Conservation (phyloP, 2,888 invertebrate genomes). For the Leistus spinibarbis region DNA sequence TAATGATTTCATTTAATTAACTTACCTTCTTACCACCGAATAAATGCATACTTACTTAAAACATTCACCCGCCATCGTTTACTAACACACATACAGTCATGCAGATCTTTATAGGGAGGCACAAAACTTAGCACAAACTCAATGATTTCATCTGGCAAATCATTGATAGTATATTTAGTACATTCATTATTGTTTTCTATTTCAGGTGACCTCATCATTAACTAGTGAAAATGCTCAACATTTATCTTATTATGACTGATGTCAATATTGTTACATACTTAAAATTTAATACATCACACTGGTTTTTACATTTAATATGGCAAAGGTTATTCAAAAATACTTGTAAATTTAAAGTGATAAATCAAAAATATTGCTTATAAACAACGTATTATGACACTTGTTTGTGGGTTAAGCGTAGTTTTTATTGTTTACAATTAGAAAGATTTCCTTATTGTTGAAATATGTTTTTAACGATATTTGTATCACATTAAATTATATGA, state of each 20-base stretch:
- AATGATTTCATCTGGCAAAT: conserved; percentile 90
- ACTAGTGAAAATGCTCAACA: conserved; percentile 12
- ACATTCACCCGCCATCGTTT: conserved; percentile 85
- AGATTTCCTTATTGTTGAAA: background rate
- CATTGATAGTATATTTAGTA: conserved; percentile 59
- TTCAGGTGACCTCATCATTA: conserved; percentile 46
- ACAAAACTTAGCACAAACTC: conserved; percentile 89
- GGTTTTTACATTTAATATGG: conserved; percentile 5
- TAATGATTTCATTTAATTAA: conserved; percentile 32
- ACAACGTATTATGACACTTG: conserved; percentile 17
- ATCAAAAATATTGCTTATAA: conserved; percentile 10
- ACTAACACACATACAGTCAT: conserved; percentile 84
- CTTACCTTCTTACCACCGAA: conserved; percentile 9
- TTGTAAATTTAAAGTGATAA: background rate
- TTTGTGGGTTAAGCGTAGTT: background rate
- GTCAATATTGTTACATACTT: conserved; percentile 3
- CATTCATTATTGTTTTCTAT: conserved; percentile 24
- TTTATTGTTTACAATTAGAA: conserved; percentile 9
- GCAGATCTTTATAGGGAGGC: conserved; percentile 89
- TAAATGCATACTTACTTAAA: conserved; percentile 73
- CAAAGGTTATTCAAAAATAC: background rate
- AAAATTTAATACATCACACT: conserved; percentile 12
- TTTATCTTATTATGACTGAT: conserved; percentile 1
- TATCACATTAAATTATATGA: conserved; percentile 21
- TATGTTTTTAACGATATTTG: background rate